Evolutionary conservation across 2,888 invertebrate species (phyloP).

Genomic region (Drosophila rellima): DNA sequence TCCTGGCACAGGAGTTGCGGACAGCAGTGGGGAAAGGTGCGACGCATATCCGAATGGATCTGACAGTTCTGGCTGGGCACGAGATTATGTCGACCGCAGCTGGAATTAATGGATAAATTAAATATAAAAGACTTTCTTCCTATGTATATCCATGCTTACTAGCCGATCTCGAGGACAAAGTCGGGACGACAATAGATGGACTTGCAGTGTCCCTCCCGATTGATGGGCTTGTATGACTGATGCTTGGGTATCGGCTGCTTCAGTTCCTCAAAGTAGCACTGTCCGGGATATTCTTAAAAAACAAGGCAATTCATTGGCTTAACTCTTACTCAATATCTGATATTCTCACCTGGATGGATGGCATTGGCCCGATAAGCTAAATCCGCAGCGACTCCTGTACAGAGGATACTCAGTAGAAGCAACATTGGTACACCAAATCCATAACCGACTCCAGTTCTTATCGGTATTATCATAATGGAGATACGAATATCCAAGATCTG

Average conservation of each 20-base stretch:
- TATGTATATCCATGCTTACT: too few species aligned
- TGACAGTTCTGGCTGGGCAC: slow-evolving; percentile 73
- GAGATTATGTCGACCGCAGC: slow-evolving; percentile 81
- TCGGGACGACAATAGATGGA: slow-evolving; percentile 79
- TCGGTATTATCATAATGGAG: slow-evolving; percentile 24
- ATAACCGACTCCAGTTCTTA: slow-evolving; percentile 15
- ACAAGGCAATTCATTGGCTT: neutral
- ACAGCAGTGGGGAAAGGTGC: slow-evolving; percentile 77
- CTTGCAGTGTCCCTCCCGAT: slow-evolving; percentile 77
- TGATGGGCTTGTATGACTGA: slow-evolving; percentile 81
- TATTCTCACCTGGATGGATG: slow-evolving; percentile 72
- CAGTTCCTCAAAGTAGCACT: slow-evolving; percentile 81
- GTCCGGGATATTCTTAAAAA: slow-evolving; percentile 75
- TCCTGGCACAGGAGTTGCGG: slow-evolving; percentile 76
- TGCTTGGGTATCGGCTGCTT: slow-evolving; percentile 79
- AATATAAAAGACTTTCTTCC: too few species aligned
- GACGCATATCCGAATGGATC: slow-evolving; percentile 77
- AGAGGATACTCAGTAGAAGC: slow-evolving; percentile 44
- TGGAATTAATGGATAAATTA: slow-evolving; percentile 24
- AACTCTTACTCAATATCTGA: neutral
- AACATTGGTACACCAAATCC: slow-evolving; percentile 30
- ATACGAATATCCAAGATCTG: neutral
- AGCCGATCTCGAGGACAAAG: slow-evolving; percentile 75
- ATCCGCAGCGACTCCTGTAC: slow-evolving; percentile 58
- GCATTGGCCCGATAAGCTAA: slow-evolving; percentile 81